phyloP scores from a whole-genome alignment of 2,888 invertebrate species.

The Podabrus alpinus region DNA sequence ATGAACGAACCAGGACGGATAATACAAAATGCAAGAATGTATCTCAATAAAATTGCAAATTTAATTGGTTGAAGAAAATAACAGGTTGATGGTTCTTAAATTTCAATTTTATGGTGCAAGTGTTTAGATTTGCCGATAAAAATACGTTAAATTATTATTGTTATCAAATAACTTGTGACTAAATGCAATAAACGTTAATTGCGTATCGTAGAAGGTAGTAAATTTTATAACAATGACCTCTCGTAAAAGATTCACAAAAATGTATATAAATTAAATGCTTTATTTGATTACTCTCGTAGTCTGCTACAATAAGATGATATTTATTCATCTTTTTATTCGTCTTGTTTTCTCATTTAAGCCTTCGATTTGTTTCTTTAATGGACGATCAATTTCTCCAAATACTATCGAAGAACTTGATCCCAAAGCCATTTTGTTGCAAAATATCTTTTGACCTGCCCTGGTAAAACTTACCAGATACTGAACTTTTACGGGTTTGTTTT shows the following conservation, averaged over 20 bases:
- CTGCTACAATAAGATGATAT: background rate
- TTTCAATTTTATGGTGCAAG: conserved; percentile 38
- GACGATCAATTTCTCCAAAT: too few species aligned
- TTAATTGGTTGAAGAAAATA: conserved; percentile 35
- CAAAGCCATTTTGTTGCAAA: too few species aligned
- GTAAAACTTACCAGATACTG: too few species aligned
- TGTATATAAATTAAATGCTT: background rate
- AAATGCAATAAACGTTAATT: conserved; percentile 17
- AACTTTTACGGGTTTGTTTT: too few species aligned
- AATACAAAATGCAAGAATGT: conserved; percentile 28
- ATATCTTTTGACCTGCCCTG: background rate
- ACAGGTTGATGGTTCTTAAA: conserved; percentile 41
- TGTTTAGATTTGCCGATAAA: conserved; percentile 20
- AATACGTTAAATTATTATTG: conserved; percentile 27
- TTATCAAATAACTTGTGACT: conserved; percentile 20
- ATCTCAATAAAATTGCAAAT: conserved; percentile 38
- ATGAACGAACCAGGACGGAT: conserved; percentile 19
- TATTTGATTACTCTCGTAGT: background rate
- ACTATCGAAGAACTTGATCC: background rate
- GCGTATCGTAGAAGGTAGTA: conserved; percentile 9
- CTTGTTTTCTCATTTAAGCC: background rate
- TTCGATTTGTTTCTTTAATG: too few species aligned
- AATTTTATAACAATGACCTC: conserved; percentile 12
- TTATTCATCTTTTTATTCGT: background rate
- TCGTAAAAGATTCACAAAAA: background rate